phyloP scores from a whole-genome alignment of 2,888 invertebrate species.

The Gymnoscelis rufifasciata region DNA sequence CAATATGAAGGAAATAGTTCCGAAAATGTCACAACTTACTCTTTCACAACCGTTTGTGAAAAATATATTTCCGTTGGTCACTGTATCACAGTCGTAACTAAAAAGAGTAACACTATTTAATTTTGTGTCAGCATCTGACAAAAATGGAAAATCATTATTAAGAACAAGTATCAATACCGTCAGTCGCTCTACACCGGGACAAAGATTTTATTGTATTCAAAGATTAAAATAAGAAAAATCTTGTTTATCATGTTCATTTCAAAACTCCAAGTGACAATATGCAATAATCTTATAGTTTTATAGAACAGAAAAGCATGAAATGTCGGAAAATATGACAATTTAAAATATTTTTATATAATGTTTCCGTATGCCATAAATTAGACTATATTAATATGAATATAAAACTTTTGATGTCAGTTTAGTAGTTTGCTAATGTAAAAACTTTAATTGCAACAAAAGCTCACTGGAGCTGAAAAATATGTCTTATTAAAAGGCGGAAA shows the following conservation, averaged over 20 bases:
- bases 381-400: constrained; percentile 25
- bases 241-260: constrained; percentile 59
- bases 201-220: constrained; percentile 70
- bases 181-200: constrained; percentile 38
- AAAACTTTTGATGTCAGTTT: constrained; percentile 38
- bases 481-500: constrained; percentile 27
- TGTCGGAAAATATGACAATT: constrained; percentile 54
- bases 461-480: constrained; percentile 13
- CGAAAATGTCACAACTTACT: too few species aligned
- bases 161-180: constrained; percentile 45
- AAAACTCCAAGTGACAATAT: constrained; percentile 51
- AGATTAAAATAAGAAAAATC: constrained; percentile 51
- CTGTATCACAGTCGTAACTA: too few species aligned
- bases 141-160: too few species aligned
- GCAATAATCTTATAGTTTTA: constrained; percentile 75
- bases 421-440: constrained; percentile 16
- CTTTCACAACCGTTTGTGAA: too few species aligned
- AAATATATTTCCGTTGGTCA: too few species aligned
- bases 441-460: constrained; percentile 22
- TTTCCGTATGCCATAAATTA: constrained; percentile 62
- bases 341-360: constrained; percentile 65
- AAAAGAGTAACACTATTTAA: too few species aligned
- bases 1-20: too few species aligned
- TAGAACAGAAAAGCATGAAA: constrained; percentile 62
- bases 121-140: too few species aligned